Conservation (phyloP, 35 echinoderm and acorn worm genomes). For the Amphiura filiformis region DNA sequence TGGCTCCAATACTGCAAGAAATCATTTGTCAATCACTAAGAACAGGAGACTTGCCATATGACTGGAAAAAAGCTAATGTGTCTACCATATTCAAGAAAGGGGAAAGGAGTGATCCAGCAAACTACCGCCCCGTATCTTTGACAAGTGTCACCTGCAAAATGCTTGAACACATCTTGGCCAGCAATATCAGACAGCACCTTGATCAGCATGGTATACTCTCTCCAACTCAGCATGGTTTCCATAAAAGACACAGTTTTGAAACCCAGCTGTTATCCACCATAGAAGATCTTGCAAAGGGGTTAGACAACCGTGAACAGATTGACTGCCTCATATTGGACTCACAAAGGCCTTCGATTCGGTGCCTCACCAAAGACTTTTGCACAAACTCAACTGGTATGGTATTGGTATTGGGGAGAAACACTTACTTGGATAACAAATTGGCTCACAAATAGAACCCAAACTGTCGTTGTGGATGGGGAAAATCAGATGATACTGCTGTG, state of each 20-base stretch:
- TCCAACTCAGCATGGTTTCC: too few relatives aligned
- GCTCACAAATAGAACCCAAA: conserved; percentile 28
- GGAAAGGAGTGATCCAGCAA: too few relatives aligned
- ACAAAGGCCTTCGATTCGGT: conserved; percentile 55
- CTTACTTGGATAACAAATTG: conserved; percentile 30
- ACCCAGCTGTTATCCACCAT: conserved; percentile 6
- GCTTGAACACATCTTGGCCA: neutral
- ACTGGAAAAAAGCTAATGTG: neutral
- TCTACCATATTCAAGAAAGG: too few relatives aligned
- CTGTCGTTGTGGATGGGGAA: conserved; percentile 45
- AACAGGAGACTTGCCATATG: neutral
- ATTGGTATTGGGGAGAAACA: conserved; percentile 25
- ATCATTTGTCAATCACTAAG: neutral
- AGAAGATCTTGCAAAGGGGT: too few relatives aligned
- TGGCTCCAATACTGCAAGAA: neutral
- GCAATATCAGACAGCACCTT: neutral
- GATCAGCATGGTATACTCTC: neutral
- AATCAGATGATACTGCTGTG: conserved; percentile 9
- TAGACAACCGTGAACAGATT: too few relatives aligned
- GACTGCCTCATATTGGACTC: conserved; percentile 46
- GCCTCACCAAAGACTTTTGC: too few relatives aligned
- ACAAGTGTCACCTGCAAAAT: too few relatives aligned
- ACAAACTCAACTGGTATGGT: conserved; percentile 31
- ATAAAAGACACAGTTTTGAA: conserved; percentile 27
- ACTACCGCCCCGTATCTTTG: too few relatives aligned